Evolutionary conservation across 2,888 invertebrate species (phyloP), one percentile per base, ranked within the genome.

Genomic region (Drosophila anomelani): DNA sequence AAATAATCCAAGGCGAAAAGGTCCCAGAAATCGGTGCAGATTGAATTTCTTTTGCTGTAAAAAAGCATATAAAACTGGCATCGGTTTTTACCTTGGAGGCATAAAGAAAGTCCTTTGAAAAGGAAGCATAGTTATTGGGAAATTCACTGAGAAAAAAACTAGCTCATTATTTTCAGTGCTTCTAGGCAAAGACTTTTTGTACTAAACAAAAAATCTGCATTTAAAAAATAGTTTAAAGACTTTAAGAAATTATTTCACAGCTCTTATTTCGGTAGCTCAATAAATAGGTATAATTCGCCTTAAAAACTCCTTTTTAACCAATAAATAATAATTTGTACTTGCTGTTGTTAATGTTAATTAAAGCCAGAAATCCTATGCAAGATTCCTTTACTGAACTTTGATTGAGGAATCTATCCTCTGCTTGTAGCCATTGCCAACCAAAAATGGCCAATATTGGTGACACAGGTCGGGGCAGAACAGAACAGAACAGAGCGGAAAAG

Each of bases 391-490:
- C n/a, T n/a, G 6, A 34, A 51, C 34, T 15, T 15, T 51, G 20
- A 51, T 51, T 20, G 51, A 51, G 17, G 20, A 34, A 20, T 53
- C 15, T 23, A 15, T 6, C 23, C 36, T 34, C 15, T 20, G 51
- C 20, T 15, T 9, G 34, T 51, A 1, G 15, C 9, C 9, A 13
- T 15, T 34, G 5, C 20, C 34, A 23, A 20, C 34, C 34, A 20
- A 36, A 51, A 53, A 23, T 53, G 34, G 36, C 34, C 34, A 53
- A 34, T 26, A 64, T 64, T 64, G 34, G 49, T 43, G 64, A 34
- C 47, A 47, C 34, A 38, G 53, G 39, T 26, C 29, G 17, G 32
- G 10, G 4, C 12, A 43, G 41, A 43, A 43, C 5, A 17, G n/a
- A 39, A 39, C 39, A 41, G 43, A 12, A 43, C 12, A 20, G 12